phyloP scores from a whole-genome alignment of 2,113 vertebrate species.

The Lethenteron reissneri region DNA sequence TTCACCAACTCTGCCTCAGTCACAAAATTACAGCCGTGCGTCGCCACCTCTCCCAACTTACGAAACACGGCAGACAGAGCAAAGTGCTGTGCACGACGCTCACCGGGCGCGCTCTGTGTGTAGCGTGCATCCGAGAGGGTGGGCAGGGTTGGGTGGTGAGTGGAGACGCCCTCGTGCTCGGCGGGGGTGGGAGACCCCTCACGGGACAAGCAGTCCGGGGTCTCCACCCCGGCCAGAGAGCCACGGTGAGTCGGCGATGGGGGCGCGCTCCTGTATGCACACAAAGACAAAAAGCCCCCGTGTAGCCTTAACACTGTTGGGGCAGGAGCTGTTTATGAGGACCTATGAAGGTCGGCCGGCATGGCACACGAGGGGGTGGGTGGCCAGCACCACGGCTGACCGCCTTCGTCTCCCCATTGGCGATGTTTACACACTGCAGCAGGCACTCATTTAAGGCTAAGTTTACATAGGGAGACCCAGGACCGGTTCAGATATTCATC shows the following conservation, averaged over 20 bases:
- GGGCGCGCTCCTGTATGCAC: slow-evolving; percentile 53
- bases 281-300: not conserved
- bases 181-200: slow-evolving; percentile 86
- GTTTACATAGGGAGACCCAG: too few relatives aligned
- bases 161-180: slow-evolving; percentile 59
- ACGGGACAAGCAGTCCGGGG: slow-evolving; percentile 77
- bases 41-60: too few relatives aligned
- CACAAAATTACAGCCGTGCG: too few relatives aligned
- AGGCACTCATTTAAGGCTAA: too few relatives aligned
- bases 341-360: too few relatives aligned
- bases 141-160: slow-evolving; percentile 67
- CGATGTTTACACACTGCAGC: too few relatives aligned
- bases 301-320: not conserved
- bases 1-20: too few relatives aligned
- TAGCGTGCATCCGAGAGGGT: slow-evolving; percentile 86
- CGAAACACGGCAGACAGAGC: too few relatives aligned
- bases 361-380: too few relatives aligned
- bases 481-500: too few relatives aligned
- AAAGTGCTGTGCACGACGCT: not conserved
- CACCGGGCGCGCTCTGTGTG: slow-evolving; percentile 73
- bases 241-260: slow-evolving; percentile 86
- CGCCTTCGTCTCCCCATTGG: too few relatives aligned
- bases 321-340: not conserved
- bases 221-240: slow-evolving; percentile 81
- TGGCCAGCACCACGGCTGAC: too few relatives aligned